Base-by-base conservation (phyloP, 2,888 invertebrate genomes). In the Globia sparganii region DNA sequence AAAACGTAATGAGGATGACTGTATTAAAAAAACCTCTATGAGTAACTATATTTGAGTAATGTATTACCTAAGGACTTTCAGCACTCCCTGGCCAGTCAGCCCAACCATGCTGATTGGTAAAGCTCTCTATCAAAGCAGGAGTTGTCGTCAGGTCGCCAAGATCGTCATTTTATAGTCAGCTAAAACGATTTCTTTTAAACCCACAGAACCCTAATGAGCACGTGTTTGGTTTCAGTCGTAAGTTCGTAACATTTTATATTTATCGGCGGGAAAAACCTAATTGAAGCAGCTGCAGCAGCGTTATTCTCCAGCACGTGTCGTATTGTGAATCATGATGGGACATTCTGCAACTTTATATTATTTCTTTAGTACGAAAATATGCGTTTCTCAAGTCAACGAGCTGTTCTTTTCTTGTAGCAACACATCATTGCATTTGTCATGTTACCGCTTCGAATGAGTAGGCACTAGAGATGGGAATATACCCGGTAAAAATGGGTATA, bases 201-300 rank as follows among this genome's bases (percentile, higher is more conserved):
- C 6, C 21, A 56, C 18, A 43, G 69, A 78, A 75, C 78, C 86
- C 86, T 86, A 86, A 86, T 64, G 65, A 75, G 25, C 83, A 69
- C 62, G 53, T 73, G 75, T 81, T 43, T 37, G 25, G 66, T 66
- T 72, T 69, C 68, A 56, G 68, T 72, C 83, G 72, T 78, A 83
- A 83, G 49, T 65, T 72, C 83, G 72, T 78, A 83, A 83, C 77
- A 86, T 75, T 65, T 72, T 74, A 68, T 85, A 34, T 72, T 83
- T 86, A 86, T 78, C 74, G 70, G 37, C 9, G 78, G 83, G 86
- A 70, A 86, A 83, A 84, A 73, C 87, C 78, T 31, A 76, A 74
- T 76, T 74, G 70, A 59, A 71, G 66, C 53, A 68, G 72, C 62
- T 68, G 66, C 53, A 68, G 72, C 62, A 75, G 49, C n/a, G 75